These are phyloP conservation scores for Pharmacophagus antenor DNA, from an alignment of 2,888 invertebrate genomes.

Conservation along the genomic window DNA sequence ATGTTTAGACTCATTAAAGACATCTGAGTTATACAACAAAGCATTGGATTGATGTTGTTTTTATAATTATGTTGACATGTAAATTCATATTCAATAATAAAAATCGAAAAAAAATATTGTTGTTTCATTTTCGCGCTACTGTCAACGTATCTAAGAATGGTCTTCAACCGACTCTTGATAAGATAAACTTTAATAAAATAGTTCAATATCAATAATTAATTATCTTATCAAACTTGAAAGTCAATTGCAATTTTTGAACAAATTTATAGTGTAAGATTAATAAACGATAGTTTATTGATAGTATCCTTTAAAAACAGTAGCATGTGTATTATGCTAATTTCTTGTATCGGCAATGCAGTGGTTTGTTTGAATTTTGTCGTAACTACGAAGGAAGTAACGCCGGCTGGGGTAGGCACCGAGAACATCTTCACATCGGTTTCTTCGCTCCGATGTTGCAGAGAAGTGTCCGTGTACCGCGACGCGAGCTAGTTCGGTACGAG, in stretches of 20 bases:
- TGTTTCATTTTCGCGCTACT: slow-evolving; percentile 26
- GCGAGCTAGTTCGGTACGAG: slow-evolving; percentile 57
- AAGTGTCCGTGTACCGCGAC: slow-evolving; percentile 31
- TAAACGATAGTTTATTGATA: neutral
- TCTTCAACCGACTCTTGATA: slow-evolving; percentile 23
- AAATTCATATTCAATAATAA: slow-evolving; percentile 15
- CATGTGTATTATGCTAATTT: neutral
- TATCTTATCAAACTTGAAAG: slow-evolving; percentile 23
- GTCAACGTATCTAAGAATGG: slow-evolving; percentile 15
- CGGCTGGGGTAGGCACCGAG: slow-evolving; percentile 30
- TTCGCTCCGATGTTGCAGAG: slow-evolving; percentile 37
- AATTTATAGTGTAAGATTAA: slow-evolving; percentile 28
- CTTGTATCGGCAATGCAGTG: slow-evolving; percentile 20
- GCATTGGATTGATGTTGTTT: slow-evolving; percentile 12
- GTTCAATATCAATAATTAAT: slow-evolving; percentile 29
- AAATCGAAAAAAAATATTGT: neutral
- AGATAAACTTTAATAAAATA: slow-evolving; percentile 28
- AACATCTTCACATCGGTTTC: slow-evolving; percentile 23
- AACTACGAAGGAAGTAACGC: slow-evolving; percentile 32
- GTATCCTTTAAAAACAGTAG: neutral
- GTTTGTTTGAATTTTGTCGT: slow-evolving; percentile 9
- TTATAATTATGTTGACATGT: slow-evolving; percentile 20
- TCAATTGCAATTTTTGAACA: slow-evolving; percentile 25
- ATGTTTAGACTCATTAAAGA: neutral
- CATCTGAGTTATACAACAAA: slow-evolving; percentile 12